Conservation (phyloP, 2,113 vertebrate species). For the Cavia porcellus region DNA sequence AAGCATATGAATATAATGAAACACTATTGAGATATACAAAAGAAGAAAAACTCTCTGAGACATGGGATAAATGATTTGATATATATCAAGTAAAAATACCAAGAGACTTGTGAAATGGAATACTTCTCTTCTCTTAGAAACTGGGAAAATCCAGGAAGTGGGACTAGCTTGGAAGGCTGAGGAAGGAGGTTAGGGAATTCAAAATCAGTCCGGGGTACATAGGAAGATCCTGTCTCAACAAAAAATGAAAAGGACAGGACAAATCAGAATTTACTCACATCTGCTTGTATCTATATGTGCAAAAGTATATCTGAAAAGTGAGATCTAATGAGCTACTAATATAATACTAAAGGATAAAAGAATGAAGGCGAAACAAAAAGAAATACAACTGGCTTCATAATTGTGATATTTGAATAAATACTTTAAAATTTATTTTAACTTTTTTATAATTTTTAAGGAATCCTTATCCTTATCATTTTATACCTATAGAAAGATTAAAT, state of each 20-base stretch:
- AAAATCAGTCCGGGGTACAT: background rate
- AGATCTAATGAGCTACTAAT: background rate
- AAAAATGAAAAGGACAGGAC: background rate
- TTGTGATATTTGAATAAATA: conserved; percentile 3
- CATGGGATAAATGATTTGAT: background rate
- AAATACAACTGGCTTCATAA: background rate
- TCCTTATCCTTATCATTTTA: background rate
- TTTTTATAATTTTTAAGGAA: background rate
- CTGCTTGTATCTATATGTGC: background rate
- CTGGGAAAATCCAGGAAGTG: background rate
- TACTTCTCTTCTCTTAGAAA: background rate
- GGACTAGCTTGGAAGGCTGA: background rate
- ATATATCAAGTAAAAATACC: background rate
- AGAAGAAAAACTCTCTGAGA: background rate
- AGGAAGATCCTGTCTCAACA: background rate
- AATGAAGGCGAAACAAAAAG: background rate
- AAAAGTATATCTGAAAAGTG: background rate
- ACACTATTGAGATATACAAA: background rate
- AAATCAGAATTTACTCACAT: background rate
- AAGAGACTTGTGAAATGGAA: background rate
- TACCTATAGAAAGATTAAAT: background rate
- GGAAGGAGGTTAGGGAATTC: background rate
- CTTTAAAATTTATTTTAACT: background rate
- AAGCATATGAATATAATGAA: background rate
- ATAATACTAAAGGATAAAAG: background rate